Evolutionary conservation across 2,113 vertebrate genomes (phyloP).

Genomic region (Solea solea): DNA sequence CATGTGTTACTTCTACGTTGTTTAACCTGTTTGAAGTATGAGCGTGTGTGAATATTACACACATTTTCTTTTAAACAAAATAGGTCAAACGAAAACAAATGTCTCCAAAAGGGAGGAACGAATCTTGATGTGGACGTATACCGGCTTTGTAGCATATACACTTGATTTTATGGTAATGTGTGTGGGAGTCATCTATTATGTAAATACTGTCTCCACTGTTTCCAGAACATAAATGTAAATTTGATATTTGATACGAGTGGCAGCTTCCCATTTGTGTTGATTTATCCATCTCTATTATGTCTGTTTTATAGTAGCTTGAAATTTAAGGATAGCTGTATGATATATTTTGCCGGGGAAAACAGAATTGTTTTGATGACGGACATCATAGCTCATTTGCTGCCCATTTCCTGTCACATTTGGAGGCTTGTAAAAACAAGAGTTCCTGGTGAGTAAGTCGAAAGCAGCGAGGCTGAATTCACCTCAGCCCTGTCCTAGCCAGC

Average conservation of each 20-base stretch:
- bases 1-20: slow-evolving; percentile 25
- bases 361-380: slow-evolving; percentile 47
- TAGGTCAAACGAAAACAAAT: neutral
- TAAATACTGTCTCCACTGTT: slow-evolving; percentile 55
- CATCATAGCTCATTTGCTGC: slow-evolving; percentile 53
- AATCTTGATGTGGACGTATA: neutral
- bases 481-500: slow-evolving; percentile 64
- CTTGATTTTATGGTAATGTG: slow-evolving; percentile 55
- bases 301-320: slow-evolving; percentile 1
- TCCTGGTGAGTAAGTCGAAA: slow-evolving; percentile 58
- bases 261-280: slow-evolving; percentile 4
- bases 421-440: slow-evolving; percentile 59
- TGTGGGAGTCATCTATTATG: slow-evolving; percentile 48
- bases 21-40: no score
- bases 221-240: slow-evolving; percentile 44
- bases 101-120: neutral
- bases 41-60: neutral
- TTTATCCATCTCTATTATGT: slow-evolving; percentile 23
- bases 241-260: slow-evolving; percentile 47
- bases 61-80: no score
- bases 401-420: slow-evolving; percentile 61
- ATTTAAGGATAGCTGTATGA: slow-evolving; percentile 11
- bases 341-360: slow-evolving; percentile 28
- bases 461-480: slow-evolving; percentile 66
- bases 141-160: neutral